Conservation (phyloP, 2,888 invertebrate species). For the Acanthoscelides obtectus region DNA sequence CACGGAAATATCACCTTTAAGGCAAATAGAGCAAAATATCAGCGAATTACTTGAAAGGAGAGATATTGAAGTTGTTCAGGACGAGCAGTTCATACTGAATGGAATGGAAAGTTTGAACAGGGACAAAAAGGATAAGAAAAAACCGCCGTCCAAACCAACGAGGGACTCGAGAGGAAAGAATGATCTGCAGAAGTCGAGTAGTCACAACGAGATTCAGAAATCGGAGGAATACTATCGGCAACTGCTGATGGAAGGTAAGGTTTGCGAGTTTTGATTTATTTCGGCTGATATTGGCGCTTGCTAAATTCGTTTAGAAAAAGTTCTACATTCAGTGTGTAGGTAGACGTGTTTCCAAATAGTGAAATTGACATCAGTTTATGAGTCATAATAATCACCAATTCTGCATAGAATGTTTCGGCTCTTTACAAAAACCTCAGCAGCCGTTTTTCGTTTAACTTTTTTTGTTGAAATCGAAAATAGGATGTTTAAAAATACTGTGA, state of each 20-base stretch:
- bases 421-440: no score
- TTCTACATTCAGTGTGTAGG: no score
- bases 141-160: slow-evolving; percentile 34
- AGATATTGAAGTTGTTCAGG: slow-evolving; percentile 42
- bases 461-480: no score
- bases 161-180: slow-evolving; percentile 45
- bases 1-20: slow-evolving; percentile 61
- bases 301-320: no score
- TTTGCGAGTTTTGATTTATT: not conserved
- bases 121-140: slow-evolving; percentile 46
- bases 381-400: no score
- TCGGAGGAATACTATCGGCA: slow-evolving; percentile 44
- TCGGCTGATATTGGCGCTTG: no score
- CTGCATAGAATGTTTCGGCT: no score
- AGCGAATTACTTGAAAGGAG: slow-evolving; percentile 59
- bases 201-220: slow-evolving; percentile 58
- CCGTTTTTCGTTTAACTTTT: no score
- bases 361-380: no score
- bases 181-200: slow-evolving; percentile 59
- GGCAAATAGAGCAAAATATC: slow-evolving; percentile 69
- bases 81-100: slow-evolving; percentile 41
- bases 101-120: slow-evolving; percentile 48
- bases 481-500: no score
- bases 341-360: no score
- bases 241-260: slow-evolving; percentile 43